These are phyloP conservation scores for Drosophila miranda DNA, from an alignment of 1,140 invertebrate genomes.

Conservation along the genomic window DNA sequence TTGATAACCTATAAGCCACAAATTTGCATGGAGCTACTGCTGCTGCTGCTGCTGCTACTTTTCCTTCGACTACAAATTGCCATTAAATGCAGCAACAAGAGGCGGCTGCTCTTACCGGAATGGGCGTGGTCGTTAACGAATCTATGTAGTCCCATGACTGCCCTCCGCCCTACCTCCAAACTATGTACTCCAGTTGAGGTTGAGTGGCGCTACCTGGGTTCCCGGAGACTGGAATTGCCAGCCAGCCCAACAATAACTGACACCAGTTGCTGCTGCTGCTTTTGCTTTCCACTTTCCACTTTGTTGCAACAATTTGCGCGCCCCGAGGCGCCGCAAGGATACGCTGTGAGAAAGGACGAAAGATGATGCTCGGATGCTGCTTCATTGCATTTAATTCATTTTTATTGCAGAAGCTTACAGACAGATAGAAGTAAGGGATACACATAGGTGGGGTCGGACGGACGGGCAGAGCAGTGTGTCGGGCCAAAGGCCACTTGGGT, in stretches of 20 bases:
- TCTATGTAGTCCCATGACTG: slow-evolving; percentile 34
- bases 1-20: slow-evolving; percentile 79
- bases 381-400: slow-evolving; percentile 81
- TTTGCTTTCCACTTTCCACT: slow-evolving; percentile 58
- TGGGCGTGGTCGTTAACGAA: slow-evolving; percentile 52
- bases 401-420: slow-evolving; percentile 79
- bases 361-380: slow-evolving; percentile 42
- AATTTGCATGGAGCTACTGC: slow-evolving; percentile 71
- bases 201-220: slow-evolving; percentile 19
- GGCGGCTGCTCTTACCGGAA: slow-evolving; percentile 7
- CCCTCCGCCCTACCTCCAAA: slow-evolving; percentile 21
- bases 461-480: slow-evolving; percentile 1
- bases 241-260: slow-evolving; percentile 71
- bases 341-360: slow-evolving; percentile 28
- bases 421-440: slow-evolving; percentile 57
- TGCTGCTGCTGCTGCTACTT: background rate
- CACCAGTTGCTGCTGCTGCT: slow-evolving; percentile 64
- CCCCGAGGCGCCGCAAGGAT: slow-evolving; percentile 31
- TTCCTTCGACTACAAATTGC: slow-evolving; percentile 71
- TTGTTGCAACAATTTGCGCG: slow-evolving; percentile 78
- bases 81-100: slow-evolving; percentile 64
- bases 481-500: slow-evolving; percentile 68
- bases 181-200: background rate
- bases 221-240: slow-evolving; percentile 29
- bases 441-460: slow-evolving; percentile 17